These are phyloP conservation scores for Polyodon spathula DNA, from an alignment of 2,113 vertebrate genomes.

Conservation along the genomic window DNA sequence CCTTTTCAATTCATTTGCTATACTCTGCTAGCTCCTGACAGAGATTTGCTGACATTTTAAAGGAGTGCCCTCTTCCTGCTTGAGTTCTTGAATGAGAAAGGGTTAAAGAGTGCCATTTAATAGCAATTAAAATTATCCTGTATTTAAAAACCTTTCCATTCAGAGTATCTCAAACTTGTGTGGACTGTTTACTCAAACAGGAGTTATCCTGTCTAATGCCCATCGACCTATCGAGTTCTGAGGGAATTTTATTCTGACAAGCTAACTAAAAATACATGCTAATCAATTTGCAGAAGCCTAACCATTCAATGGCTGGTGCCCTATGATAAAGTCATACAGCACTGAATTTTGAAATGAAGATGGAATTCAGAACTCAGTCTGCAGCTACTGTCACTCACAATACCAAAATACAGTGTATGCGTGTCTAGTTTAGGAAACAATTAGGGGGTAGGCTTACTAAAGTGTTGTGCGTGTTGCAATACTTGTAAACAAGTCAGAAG, in stretches of 20 bases:
- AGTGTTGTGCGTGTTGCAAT: too few species aligned
- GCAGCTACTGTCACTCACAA: too few species aligned
- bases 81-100: too few species aligned
- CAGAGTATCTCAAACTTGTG: background rate
- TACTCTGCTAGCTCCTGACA: too few species aligned
- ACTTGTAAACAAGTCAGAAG: too few species aligned
- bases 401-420: too few species aligned
- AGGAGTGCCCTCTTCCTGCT: too few species aligned
- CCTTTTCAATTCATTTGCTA: too few species aligned
- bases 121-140: background rate
- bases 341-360: conserved; percentile 34
- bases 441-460: too few species aligned
- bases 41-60: too few species aligned
- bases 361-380: conserved; percentile 33
- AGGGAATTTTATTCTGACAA: conserved; percentile 45
- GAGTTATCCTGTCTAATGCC: background rate
- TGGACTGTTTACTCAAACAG: background rate
- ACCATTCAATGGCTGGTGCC: conserved; percentile 47
- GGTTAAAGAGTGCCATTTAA: too few species aligned
- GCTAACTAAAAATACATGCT: conserved; percentile 63
- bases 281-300: conserved; percentile 54
- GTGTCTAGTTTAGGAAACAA: too few species aligned
- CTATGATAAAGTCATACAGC: conserved; percentile 42
- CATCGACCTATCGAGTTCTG: conserved; percentile 4
- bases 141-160: background rate